phyloP scores from a whole-genome alignment of 2,797 vertebrate species.

The Lemur catta region DNA sequence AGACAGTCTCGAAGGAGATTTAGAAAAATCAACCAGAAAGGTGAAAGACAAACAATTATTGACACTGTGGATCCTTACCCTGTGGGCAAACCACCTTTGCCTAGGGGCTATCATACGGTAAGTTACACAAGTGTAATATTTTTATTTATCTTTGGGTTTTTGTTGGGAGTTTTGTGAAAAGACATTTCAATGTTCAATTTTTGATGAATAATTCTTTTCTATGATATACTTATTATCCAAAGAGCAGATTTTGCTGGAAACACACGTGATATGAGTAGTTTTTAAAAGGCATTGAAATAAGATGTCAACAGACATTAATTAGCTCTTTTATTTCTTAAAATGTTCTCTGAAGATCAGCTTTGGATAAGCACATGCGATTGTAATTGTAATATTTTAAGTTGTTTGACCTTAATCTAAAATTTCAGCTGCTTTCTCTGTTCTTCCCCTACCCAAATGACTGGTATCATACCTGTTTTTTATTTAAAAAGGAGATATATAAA shows the following conservation, averaged over 20 bases:
- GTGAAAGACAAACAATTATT: slow-evolving; percentile 98
- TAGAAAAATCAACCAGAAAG: slow-evolving; percentile 99
- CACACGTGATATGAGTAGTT: not conserved
- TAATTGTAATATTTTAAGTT: slow-evolving; percentile 24
- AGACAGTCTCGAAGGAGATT: slow-evolving; percentile 97
- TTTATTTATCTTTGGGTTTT: not conserved
- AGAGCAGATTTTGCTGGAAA: slow-evolving; percentile 1
- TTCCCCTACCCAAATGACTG: not conserved
- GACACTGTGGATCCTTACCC: slow-evolving; percentile 98
- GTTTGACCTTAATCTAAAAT: not conserved
- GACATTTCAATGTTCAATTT: not conserved
- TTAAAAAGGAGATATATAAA: not conserved
- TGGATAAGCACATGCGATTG: not conserved
- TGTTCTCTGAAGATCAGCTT: not conserved
- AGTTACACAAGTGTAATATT: slow-evolving; percentile 77
- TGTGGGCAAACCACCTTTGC: slow-evolving; percentile 94
- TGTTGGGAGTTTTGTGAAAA: not conserved
- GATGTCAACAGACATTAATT: not conserved
- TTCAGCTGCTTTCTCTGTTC: not conserved
- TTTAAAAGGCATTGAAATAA: slow-evolving; percentile 26
- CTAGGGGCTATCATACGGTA: slow-evolving; percentile 97
- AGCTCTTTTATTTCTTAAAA: slow-evolving; percentile 5
- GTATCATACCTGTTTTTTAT: not conserved
- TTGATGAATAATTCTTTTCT: not conserved
- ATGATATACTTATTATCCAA: not conserved